Evolutionary conservation across 2,888 invertebrate genomes (phyloP).

Genomic region (Beris chalybata): DNA sequence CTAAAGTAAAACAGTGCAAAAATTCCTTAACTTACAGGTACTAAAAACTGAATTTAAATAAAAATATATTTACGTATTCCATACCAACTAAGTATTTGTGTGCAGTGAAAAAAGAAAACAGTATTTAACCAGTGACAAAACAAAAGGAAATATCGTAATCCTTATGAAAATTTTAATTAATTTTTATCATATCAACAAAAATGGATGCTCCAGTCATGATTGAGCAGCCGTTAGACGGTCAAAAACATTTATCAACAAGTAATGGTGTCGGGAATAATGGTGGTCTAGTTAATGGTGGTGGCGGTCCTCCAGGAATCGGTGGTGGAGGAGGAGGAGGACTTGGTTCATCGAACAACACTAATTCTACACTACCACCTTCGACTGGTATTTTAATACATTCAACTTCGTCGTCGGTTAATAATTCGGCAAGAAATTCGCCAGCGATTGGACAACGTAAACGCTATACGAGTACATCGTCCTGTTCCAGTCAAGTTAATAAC

Average conservation of each 20-base stretch:
- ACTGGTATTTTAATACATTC: slow-evolving; percentile 24
- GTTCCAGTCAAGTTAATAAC: slow-evolving; percentile 65
- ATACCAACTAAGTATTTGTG: too few relatives aligned
- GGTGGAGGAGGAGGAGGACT: neutral
- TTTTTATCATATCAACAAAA: slow-evolving; percentile 30
- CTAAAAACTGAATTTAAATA: too few relatives aligned
- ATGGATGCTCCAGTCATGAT: slow-evolving; percentile 51
- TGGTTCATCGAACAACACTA: slow-evolving; percentile 1
- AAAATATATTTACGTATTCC: too few relatives aligned
- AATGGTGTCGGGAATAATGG: slow-evolving; percentile 14
- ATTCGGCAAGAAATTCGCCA: slow-evolving; percentile 55
- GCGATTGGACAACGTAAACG: slow-evolving; percentile 65
- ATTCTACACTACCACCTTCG: neutral
- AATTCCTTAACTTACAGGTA: too few relatives aligned
- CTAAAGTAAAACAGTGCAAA: too few relatives aligned
- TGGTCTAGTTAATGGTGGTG: slow-evolving; percentile 25
- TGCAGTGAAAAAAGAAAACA: too few relatives aligned
- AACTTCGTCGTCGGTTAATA: slow-evolving; percentile 39
- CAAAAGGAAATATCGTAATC: too few relatives aligned
- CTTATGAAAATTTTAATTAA: too few relatives aligned
- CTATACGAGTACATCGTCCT: slow-evolving; percentile 63
- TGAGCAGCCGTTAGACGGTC: slow-evolving; percentile 41
- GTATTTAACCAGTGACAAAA: too few relatives aligned
- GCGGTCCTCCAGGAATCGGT: slow-evolving; percentile 45
- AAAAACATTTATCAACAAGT: slow-evolving; percentile 45